Base-by-base conservation (phyloP, 2,797 vertebrate genomes). In the Taenioides sp. region DNA sequence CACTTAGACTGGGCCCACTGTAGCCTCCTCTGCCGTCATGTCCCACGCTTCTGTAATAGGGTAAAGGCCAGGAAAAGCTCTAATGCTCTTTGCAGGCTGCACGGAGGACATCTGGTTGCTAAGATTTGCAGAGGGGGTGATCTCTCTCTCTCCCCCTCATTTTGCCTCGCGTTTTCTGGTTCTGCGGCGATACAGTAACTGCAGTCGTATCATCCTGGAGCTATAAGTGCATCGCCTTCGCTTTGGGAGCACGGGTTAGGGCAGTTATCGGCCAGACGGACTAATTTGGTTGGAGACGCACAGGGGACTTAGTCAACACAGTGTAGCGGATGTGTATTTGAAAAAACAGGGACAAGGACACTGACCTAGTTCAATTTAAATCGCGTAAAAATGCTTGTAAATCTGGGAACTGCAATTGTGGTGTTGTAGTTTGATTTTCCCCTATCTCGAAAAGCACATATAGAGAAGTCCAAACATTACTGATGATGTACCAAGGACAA, bases 271-370 rank as follows among this genome's bases (percentile, higher is more conserved):
- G 69, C 90, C 61, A 90, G 87, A 85, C 80, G 71, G 80, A 78
- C 89, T 90, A 85, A 92, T 90, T 90, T 70, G 63, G 80, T 88
- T 91, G 86, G 61, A 67, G 78, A 67, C 66, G 61, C 85, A 84
- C 84, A 79, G 78, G 87, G 84, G 88, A 89, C 75, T 91, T 89
- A 87, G 88, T 89, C 87, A 79, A 88, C 88, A 89, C 86, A 80
- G 86, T 84, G 85, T 80, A 89, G 85, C 71, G 58, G 67, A 70
- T 75, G 80, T 69, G 85, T 86, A 77, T 84, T 85, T 69, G 67
- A 80, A 75, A 84, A 79, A 67, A 74, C 67, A 71, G 54, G 78
- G 83, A 72, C 81, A 75, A 78, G 74, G 74, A 54, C 69, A 23
- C 70, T 69, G 43, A 14, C 43, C 43, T 17, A 47, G 14, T 47